Percentiles rank a stretch among this genome's conserved stretches.
phyloP scores from a whole-genome alignment of 2,113 vertebrate species.

The Corythornis cristatus region DNA sequence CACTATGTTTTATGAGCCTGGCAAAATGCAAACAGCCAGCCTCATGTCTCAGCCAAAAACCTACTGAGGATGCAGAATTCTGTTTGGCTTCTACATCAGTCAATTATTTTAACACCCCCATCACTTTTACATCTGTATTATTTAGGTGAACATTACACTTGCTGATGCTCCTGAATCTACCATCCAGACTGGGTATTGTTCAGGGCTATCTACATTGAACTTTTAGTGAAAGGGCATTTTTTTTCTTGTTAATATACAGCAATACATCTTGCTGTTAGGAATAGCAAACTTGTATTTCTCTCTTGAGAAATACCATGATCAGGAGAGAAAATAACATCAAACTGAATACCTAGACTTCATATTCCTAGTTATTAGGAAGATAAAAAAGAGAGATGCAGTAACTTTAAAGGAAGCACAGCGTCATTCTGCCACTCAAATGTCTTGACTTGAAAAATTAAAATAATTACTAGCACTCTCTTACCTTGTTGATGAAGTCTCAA shows the following conservation, averaged over 20 bases:
- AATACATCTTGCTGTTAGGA: background rate
- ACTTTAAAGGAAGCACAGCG: background rate
- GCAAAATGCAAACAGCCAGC: background rate
- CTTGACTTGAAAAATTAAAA: background rate
- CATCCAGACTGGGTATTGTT: background rate
- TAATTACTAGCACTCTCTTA: background rate
- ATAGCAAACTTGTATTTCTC: background rate
- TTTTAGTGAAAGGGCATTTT: background rate
- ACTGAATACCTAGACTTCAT: background rate
- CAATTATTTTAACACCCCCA: background rate
- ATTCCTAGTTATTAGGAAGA: background rate
- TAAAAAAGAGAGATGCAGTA: background rate
- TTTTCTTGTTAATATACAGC: background rate
- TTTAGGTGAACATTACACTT: background rate
- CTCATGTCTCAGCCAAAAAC: background rate
- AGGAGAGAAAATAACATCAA: background rate
- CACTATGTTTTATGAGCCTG: background rate
- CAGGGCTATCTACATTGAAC: background rate
- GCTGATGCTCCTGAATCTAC: background rate
- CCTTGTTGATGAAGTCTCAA: conserved; percentile 17
- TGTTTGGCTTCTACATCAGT: background rate
- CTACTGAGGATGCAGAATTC: background rate
- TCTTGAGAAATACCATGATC: background rate
- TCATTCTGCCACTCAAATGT: background rate
- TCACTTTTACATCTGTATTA: background rate